phyloP scores from a whole-genome alignment of 1,140 invertebrate species.

The Temnothorax nylanderi region DNA sequence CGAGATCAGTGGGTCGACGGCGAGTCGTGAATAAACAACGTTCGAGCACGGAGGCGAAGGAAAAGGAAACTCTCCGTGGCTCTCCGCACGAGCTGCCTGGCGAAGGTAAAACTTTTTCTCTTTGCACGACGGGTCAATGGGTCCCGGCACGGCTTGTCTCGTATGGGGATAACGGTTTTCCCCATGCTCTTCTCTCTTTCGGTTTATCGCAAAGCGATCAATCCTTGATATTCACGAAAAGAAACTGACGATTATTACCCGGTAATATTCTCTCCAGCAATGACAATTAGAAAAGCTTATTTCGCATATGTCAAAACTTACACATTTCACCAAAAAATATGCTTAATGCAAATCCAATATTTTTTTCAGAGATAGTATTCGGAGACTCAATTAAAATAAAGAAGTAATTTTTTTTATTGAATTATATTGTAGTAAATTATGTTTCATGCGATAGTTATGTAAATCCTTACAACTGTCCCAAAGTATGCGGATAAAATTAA shows the following conservation, averaged over 20 bases:
- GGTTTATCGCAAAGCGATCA: neutral
- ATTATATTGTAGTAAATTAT: neutral
- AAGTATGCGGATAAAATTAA: neutral
- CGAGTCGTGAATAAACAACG: conserved; percentile 44
- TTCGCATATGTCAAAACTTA: neutral
- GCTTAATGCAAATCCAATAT: neutral
- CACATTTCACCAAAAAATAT: neutral
- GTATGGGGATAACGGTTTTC: conserved; percentile 55
- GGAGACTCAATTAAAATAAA: neutral
- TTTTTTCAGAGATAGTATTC: neutral
- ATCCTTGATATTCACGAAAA: neutral
- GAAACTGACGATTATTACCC: neutral
- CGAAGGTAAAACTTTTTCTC: conserved; percentile 64
- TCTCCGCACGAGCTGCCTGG: conserved; percentile 35
- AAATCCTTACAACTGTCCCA: neutral
- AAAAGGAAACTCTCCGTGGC: conserved; percentile 39
- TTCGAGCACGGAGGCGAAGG: conserved; percentile 12
- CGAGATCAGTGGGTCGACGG: conserved; percentile 56
- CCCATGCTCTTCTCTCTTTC: conserved; percentile 17
- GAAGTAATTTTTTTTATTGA: neutral
- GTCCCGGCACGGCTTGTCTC: conserved; percentile 30
- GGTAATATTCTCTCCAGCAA: neutral
- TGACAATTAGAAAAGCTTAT: neutral
- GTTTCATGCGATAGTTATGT: neutral
- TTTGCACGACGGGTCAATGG: conserved; percentile 49